phyloP scores from a whole-genome alignment of 1,140 invertebrate genomes.

The Mizuhopecten yessoensis region DNA sequence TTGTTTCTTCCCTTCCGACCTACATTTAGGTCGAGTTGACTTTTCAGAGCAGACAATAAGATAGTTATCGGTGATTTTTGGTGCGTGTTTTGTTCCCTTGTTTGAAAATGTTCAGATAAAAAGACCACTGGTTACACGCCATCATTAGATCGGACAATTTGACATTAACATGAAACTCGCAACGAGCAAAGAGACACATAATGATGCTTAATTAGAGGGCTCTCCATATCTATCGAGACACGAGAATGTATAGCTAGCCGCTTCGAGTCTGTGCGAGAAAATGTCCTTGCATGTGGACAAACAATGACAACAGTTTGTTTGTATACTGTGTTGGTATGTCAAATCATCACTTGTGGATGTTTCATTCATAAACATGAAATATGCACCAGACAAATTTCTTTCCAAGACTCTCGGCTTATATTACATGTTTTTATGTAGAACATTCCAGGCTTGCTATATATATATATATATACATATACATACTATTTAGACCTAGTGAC shows the following conservation, averaged over 20 bases:
- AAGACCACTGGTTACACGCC: background rate
- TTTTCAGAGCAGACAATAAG: constrained; percentile 3
- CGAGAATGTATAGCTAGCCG: background rate
- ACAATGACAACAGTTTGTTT: background rate
- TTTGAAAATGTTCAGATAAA: background rate
- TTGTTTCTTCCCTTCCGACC: background rate
- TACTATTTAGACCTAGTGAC: background rate
- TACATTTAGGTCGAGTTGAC: background rate
- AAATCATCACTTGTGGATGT: background rate
- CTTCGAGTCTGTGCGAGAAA: background rate
- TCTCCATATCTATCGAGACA: background rate
- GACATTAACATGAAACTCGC: background rate
- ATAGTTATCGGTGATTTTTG: background rate
- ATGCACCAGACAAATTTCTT: background rate
- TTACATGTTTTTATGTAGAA: background rate
- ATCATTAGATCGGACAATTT: constrained; percentile 27
- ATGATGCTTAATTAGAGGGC: constrained; percentile 16
- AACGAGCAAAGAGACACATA: background rate
- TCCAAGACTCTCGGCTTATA: background rate
- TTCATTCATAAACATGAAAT: background rate
- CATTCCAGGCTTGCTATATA: background rate
- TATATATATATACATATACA: background rate
- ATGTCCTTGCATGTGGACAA: background rate
- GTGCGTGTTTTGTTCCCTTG: background rate
- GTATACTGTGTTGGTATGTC: background rate